phyloP scores from a whole-genome alignment of 2,888 invertebrate genomes.

The Orchesellides sinensis region DNA sequence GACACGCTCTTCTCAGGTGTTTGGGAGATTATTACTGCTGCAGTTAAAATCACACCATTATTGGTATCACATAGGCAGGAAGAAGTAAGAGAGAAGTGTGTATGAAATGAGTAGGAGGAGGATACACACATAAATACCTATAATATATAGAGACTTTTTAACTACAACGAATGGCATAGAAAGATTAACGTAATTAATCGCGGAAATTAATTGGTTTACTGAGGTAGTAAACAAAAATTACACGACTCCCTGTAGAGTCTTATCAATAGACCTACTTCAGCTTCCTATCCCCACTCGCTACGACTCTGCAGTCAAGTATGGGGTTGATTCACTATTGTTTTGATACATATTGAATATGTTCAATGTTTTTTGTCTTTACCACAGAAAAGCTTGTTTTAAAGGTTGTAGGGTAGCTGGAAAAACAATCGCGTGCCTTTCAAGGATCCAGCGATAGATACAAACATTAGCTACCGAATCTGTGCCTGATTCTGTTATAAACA shows the following conservation, averaged over 20 bases:
- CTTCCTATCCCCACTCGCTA: not conserved
- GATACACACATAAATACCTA: not conserved
- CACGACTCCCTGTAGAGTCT: slow-evolving; percentile 57
- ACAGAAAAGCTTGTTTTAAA: no score
- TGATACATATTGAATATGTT: no score
- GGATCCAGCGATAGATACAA: no score
- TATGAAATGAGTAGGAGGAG: not conserved
- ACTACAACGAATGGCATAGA: not conserved
- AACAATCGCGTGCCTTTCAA: no score
- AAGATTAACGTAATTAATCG: slow-evolving; percentile 63
- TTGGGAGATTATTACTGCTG: not conserved
- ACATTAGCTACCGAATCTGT: no score
- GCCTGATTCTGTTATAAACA: no score
- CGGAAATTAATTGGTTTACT: slow-evolving; percentile 58
- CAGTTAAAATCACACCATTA: not conserved
- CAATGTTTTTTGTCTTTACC: no score
- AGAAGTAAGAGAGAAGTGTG: not conserved
- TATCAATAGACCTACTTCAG: slow-evolving; percentile 22
- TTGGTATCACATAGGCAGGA: no score
- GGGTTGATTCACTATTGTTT: slow-evolving; percentile 4
- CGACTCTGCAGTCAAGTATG: no score
- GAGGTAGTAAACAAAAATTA: slow-evolving; percentile 58
- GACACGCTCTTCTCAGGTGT: not conserved
- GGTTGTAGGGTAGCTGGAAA: no score
- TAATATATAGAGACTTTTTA: not conserved